Conservation (phyloP, 2,888 invertebrate species). For the Amphipoea oculea region DNA sequence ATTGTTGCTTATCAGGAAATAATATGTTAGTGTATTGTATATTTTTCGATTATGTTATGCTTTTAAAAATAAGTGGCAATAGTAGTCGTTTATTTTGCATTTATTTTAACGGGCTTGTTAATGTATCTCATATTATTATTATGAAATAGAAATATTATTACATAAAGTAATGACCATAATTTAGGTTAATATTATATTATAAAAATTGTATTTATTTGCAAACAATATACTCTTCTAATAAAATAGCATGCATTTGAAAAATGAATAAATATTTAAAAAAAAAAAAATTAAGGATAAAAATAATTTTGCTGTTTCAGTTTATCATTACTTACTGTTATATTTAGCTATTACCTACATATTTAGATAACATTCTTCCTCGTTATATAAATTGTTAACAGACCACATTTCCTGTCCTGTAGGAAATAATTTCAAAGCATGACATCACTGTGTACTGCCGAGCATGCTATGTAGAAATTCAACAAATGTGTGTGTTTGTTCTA, state of each 20-base stretch:
- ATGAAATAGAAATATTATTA: slow-evolving; percentile 4
- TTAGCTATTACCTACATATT: not conserved
- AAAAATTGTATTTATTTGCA: not conserved
- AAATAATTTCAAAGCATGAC: slow-evolving; percentile 72
- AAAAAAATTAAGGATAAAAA: not conserved
- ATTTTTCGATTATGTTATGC: not conserved
- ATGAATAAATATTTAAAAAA: not conserved
- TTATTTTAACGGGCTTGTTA: not conserved
- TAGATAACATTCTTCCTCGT: slow-evolving; percentile 23
- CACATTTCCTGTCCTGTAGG: slow-evolving; percentile 69
- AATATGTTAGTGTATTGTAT: not conserved
- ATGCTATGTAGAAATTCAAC: slow-evolving; percentile 51
- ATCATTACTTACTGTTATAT: not conserved
- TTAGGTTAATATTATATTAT: not conserved
- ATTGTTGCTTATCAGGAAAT: slow-evolving; percentile 15
- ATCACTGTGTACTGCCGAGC: slow-evolving; percentile 69
- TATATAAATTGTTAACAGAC: slow-evolving; percentile 16
- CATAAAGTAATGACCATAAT: no score
- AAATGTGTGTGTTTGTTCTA: slow-evolving; percentile 38
- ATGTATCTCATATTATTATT: not conserved
- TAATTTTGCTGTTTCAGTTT: not conserved
- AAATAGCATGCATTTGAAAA: not conserved
- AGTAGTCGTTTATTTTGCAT: not conserved
- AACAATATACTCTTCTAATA: not conserved
- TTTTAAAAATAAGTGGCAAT: slow-evolving; percentile 1